Evolutionary conservation across 2,888 invertebrate genomes (phyloP).

Genomic region (Ligdia adustata): DNA sequence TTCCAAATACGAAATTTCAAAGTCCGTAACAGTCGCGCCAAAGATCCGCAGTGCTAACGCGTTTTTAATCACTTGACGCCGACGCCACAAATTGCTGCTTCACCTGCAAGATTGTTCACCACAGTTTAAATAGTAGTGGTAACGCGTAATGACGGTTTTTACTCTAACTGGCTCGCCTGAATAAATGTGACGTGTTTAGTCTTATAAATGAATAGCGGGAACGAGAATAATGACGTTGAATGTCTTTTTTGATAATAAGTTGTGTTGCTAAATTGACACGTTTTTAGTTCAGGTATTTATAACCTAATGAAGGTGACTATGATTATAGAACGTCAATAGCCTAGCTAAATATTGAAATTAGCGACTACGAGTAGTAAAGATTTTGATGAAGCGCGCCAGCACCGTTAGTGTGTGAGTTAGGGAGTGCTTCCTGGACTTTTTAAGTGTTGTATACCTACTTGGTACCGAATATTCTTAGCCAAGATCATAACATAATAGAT

Average conservation of each 20-base stretch:
- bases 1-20: neutral
- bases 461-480: too few relatives aligned
- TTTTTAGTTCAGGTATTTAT: too few relatives aligned
- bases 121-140: constrained; percentile 2
- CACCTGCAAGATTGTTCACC: constrained; percentile 28
- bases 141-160: constrained; percentile 20
- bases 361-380: too few relatives aligned
- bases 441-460: too few relatives aligned
- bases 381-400: too few relatives aligned
- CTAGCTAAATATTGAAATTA: too few relatives aligned
- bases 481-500: too few relatives aligned
- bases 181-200: constrained; percentile 11
- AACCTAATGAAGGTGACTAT: too few relatives aligned
- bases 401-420: too few relatives aligned
- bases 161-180: constrained; percentile 8
- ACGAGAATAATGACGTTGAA: neutral
- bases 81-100: constrained; percentile 29
- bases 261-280: too few relatives aligned
- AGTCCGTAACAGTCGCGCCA: constrained; percentile 10
- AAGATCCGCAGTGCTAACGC: constrained; percentile 43
- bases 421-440: too few relatives aligned
- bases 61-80: constrained; percentile 63
- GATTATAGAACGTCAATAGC: too few relatives aligned
- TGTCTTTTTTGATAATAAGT: neutral
- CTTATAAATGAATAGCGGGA: constrained; percentile 11